Percentiles rank a stretch among this genome's conserved stretches.
These are phyloP conservation scores for Ciona savignyi DNA, from an alignment of 23 tunicate species.

Conservation along the genomic window DNA sequence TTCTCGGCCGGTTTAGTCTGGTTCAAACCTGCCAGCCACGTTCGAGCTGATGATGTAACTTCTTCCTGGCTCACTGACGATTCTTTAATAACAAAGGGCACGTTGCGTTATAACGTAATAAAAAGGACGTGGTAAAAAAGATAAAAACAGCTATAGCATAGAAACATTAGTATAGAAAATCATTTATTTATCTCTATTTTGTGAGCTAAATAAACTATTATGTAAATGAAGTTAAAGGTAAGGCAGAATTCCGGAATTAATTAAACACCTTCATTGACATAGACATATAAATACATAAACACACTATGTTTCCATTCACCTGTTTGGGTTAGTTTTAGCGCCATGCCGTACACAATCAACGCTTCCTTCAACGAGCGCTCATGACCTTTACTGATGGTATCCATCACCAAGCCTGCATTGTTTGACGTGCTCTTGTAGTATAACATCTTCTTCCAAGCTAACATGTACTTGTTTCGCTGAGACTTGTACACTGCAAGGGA, in stretches of 20 bases:
- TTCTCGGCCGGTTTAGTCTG: neutral
- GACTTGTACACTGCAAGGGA: constrained; percentile 26
- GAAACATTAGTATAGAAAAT: too few species aligned
- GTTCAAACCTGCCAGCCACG: constrained; percentile 18
- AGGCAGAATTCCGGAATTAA: neutral
- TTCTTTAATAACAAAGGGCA: constrained; percentile 5
- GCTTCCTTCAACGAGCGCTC: constrained; percentile 47
- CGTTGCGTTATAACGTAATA: too few species aligned
- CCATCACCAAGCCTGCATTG: constrained; percentile 59
- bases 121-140: too few species aligned
- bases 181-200: too few species aligned
- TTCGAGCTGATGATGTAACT: constrained; percentile 15
- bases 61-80: constrained; percentile 17
- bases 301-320: constrained; percentile 6
- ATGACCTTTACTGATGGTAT: constrained; percentile 38
- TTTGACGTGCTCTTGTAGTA: constrained; percentile 80
- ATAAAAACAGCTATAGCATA: too few species aligned
- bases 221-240: neutral
- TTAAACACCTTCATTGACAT: neutral
- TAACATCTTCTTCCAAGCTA: constrained; percentile 57
- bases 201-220: too few species aligned
- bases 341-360: constrained; percentile 58
- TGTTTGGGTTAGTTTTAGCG: constrained; percentile 28
- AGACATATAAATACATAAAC: neutral
- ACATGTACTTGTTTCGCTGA: constrained; percentile 38